Conservation (phyloP, 92 coral and sea anemone species). For the Palythoa heliodiscus region DNA sequence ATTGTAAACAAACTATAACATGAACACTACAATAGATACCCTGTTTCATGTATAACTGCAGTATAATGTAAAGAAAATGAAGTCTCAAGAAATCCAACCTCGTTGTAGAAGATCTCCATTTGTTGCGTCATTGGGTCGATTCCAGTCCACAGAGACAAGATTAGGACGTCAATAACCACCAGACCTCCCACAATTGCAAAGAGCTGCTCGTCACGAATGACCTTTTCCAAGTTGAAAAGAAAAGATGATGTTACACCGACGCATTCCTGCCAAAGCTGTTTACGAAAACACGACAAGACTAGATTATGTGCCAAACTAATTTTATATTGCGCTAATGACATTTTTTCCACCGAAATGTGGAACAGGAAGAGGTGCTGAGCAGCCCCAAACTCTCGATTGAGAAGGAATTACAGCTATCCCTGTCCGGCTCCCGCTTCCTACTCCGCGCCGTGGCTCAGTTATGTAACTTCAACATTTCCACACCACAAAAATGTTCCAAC, state of each 20-base stretch:
- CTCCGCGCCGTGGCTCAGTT: no score
- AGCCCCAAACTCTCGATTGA: no score
- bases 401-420: no score
- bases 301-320: no score
- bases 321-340: no score
- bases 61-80: background rate
- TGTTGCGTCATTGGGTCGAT: constrained; percentile 68
- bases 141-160: constrained; percentile 75
- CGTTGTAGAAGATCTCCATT: constrained; percentile 46
- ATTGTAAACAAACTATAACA: background rate
- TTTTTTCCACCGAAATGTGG: no score
- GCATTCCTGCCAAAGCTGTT: background rate
- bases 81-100: constrained; percentile 28
- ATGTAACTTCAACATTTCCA: no score
- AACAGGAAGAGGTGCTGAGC: no score
- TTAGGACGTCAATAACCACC: constrained; percentile 64
- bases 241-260: background rate
- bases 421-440: no score
- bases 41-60: background rate
- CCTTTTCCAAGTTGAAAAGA: constrained; percentile 39
- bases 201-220: constrained; percentile 79
- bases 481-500: no score
- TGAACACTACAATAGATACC: background rate
- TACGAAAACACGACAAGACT: no score
- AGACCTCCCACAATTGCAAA: constrained; percentile 68